Evolutionary conservation across 2,113 vertebrate genomes (phyloP).

Genomic region (Bubo bubo): DNA sequence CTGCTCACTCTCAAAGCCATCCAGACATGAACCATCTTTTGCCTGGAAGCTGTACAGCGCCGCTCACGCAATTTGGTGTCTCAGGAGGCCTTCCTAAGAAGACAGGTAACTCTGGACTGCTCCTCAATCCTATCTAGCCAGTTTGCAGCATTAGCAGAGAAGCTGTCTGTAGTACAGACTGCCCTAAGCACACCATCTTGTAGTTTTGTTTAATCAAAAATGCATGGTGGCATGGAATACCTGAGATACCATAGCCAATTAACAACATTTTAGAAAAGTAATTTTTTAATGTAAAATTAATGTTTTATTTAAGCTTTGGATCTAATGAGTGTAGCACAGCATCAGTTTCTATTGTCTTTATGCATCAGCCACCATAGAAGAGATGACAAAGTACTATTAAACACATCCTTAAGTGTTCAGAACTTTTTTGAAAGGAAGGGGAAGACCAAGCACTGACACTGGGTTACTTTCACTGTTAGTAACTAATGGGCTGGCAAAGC

Average conservation of each 20-base stretch:
- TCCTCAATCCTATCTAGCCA: neutral
- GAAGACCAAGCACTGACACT: neutral
- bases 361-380: neutral
- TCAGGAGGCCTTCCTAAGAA: neutral
- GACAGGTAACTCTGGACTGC: neutral
- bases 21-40: neutral
- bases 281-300: neutral
- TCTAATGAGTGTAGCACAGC: neutral
- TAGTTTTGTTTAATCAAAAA: neutral
- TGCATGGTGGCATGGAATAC: neutral
- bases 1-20: neutral
- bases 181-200: neutral
- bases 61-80: neutral
- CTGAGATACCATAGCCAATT: neutral
- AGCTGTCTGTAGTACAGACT: neutral
- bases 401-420: neutral
- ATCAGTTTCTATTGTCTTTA: neutral
- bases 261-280: neutral
- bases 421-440: neutral
- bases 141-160: neutral
- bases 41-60: neutral
- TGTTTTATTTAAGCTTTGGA: neutral
- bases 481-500: neutral
- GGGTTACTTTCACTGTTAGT: neutral
- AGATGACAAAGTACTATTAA: neutral